Conservation (phyloP, 2,113 vertebrate genomes). For the Athene cunicularia region DNA sequence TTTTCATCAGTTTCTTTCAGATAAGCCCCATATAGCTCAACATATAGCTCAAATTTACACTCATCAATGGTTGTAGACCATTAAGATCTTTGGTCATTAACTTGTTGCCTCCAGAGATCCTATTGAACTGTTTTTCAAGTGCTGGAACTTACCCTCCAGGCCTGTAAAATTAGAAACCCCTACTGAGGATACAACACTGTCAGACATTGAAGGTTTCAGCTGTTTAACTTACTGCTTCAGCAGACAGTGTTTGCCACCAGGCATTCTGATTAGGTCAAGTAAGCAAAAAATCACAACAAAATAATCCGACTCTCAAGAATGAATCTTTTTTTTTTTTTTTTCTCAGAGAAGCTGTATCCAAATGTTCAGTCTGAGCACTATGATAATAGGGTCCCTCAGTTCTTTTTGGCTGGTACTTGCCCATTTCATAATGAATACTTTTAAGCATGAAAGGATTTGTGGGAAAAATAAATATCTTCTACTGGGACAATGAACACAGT, state of each 20-base stretch:
- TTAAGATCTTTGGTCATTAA: conserved; percentile 43
- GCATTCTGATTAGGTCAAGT: conserved; percentile 34
- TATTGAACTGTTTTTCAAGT: conserved; percentile 30
- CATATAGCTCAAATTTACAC: background rate
- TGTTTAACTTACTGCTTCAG: conserved; percentile 9
- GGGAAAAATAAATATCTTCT: background rate
- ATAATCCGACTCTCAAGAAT: background rate
- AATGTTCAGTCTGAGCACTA: background rate
- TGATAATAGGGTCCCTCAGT: background rate
- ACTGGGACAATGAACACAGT: background rate
- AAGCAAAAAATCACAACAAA: conserved; percentile 14
- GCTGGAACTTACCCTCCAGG: background rate
- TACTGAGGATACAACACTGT: background rate
- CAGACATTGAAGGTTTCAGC: conserved; percentile 1
- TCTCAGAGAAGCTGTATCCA: background rate
- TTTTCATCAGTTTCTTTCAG: background rate
- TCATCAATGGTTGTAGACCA: conserved; percentile 25
- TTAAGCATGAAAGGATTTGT: background rate
- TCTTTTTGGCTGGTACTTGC: background rate
- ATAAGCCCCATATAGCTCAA: background rate
- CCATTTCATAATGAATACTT: background rate
- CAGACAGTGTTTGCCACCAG: background rate
- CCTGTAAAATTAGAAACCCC: background rate
- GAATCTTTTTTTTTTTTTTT: background rate
- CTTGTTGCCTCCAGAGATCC: conserved; percentile 4